Conservation (phyloP, 2,113 vertebrate species). For the Glaucomys volans region DNA sequence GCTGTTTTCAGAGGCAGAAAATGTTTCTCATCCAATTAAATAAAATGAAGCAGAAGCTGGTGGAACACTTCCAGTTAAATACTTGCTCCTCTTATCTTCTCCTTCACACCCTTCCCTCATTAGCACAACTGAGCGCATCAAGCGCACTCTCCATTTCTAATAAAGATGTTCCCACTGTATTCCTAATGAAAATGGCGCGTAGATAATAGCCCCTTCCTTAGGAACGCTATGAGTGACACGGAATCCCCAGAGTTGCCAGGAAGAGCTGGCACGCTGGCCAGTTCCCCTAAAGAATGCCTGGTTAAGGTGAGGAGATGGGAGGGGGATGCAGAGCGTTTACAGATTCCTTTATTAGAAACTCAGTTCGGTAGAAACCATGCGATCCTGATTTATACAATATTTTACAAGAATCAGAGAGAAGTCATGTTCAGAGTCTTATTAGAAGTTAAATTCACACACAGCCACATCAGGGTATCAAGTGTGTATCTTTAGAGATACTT, state of each 20-base stretch:
- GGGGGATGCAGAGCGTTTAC: background rate
- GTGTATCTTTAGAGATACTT: background rate
- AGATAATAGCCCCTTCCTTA: constrained; percentile 52
- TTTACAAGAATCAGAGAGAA: constrained; percentile 3
- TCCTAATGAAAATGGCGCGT: constrained; percentile 69
- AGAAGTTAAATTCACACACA: background rate
- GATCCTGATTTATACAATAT: background rate
- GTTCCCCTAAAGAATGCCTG: background rate
- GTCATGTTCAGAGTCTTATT: background rate
- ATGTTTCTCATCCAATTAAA: constrained; percentile 83
- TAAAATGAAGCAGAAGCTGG: constrained; percentile 77
- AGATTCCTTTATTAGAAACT: constrained; percentile 11
- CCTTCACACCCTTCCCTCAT: constrained; percentile 81
- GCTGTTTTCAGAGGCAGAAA: constrained; percentile 80
- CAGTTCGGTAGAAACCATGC: background rate
- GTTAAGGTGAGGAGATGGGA: background rate
- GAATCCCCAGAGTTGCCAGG: background rate
- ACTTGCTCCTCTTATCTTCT: constrained; percentile 80
- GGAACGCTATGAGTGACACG: background rate
- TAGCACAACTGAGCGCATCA: constrained; percentile 78
- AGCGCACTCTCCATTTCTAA: constrained; percentile 68
- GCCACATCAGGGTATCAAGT: background rate
- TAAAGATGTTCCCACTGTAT: constrained; percentile 77
- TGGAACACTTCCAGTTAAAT: constrained; percentile 81
- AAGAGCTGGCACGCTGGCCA: background rate